Evolutionary conservation across 2,888 invertebrate genomes (phyloP), one percentile per base, ranked within the genome.

Genomic region (Caenorhabditis afra): DNA sequence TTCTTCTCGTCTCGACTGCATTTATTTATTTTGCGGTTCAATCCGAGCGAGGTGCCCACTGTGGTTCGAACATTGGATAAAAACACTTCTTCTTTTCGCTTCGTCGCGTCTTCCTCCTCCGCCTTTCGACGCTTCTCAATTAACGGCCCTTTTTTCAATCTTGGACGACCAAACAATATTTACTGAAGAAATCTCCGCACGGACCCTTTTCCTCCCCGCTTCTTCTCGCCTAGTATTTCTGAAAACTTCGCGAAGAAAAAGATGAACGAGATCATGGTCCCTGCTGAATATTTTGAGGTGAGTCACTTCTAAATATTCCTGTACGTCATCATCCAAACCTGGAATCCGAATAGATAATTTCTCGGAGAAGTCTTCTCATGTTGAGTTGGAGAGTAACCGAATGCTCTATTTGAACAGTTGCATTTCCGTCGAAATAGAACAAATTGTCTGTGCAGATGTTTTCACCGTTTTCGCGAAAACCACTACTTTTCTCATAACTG

Each of bases 281-380:
- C 57, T 47, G 64, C 73, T 20, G 73, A 73, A 73, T 73, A 64
- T 57, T 58, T 73, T 44, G 57, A 55, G 73, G 73, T 73, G 58
- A 73, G 73, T 73, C 62, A 62, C 35, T 55, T 39, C 39, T 35
- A 16, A 39, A 18, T 23, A 20, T 44, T 23, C 5, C 18, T 52
- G 29, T 52, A 52, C 68, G 68, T 68, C 68, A 68, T 59, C 44
- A 35, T 39, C 68, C 39, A 23, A 45, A 68, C 50, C 37, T 44
- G 41, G 12, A 8, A 14, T 22, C 53, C 41, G 65, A 65, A 53
- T 65, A 11, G 12, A 16, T 53, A 65, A 53, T 65, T 52, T 29
- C 11, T 3, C 41, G 11, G 41, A 41, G 11, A 8, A 3, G 11
- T 11, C 41, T 41, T 14, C 41, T 11, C 41, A 37, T 37, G 5